Evolutionary conservation across 2,797 vertebrate genomes (phyloP), one percentile per base, ranked within the genome.

Genomic region (Peromyscus aztecus): DNA sequence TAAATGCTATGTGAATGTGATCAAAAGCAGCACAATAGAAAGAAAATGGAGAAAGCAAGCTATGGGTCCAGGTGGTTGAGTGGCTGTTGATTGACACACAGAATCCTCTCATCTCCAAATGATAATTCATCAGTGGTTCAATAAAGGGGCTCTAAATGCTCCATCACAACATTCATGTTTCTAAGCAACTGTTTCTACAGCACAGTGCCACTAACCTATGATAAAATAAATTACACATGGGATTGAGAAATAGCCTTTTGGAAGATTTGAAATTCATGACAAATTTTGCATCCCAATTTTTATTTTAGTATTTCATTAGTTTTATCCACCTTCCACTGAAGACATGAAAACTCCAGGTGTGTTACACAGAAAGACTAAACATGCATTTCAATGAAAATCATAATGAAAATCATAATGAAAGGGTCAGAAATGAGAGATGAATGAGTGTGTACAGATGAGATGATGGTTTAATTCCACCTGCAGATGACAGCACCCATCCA

Each of bases 201-300:
- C 77, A 77, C 37, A 78, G 59, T 93, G 91, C 55, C 92, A 75
- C 12, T 73, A 96, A 88, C 65, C 87, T 87, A 88, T 95, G 61
- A 97, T 97, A 97, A 97, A 94, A 94, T 78, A 96, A 96, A 98
- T 97, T 90, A 29, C n/a, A 93, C 16, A 85, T 43, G 37, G 37
- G 46, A 37, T 67, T 93, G 91, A 96, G 49, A 82, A 87, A 95
- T 37, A 78, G 69, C 37, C 67, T 96, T 96, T 46, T 49, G 71
- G 67, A 59, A 94, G 95, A 93, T 94, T 90, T 78, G 49, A 88
- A 97, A 96, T 95, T 96, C 43, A 75, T 86, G 31, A 94, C 75
- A 89, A 73, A 73, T 57, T 96, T 85, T 89, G 37, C 71, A 94
- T 78, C 6, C 37, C 86, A 40, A 13, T 78, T 90, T 23, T 92